Evolutionary conservation across 2,888 invertebrate species (phyloP), one percentile per base, ranked within the genome.

Genomic region (Sarcophaga variegata): DNA sequence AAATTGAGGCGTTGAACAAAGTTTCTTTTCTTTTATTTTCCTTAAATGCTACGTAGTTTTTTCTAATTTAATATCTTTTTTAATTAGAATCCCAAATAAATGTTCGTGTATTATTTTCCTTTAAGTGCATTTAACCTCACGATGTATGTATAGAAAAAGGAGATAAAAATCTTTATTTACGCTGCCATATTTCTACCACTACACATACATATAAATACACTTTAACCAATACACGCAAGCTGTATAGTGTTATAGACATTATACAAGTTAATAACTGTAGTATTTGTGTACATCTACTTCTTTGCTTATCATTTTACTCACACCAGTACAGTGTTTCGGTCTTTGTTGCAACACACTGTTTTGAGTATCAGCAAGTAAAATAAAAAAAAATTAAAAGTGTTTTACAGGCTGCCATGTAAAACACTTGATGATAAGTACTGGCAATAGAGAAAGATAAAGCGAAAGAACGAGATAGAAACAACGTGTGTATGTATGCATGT

Each of bases 371-470:
- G 49, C 22, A 27, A 69, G 37, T 60, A 72, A 54, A 66, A 72
- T 6, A 59, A 37, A 64, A 20, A 67, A 20, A 67, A 27, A 25
- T 49, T n/a, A 22, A 63, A 74, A 74, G 62, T 74, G 64, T 25
- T 75, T 69, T 64, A 47, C 72, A 79, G 78, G 63, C 74, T 63
- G 45, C 74, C 17, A 37, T 37, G 62, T 70, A 74, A 83, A 74
- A 75, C 54, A 78, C 72, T 83, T 78, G 62, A 76, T 49, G 62
- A 62, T 69, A 63, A 66, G 49, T n/a, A 78, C 8, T 47, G 59
- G 37, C 64, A 45, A 54, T 27, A 62, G 25, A 37, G 0, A 45
- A 20, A 60, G 11, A 71, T 17, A 79, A 37, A 37, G 37, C 2
- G 37, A 37, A 8, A 37, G 37, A 37, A 37, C 8, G 37, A 37